Evolutionary conservation across 1,140 invertebrate genomes (phyloP).

Genomic region (Heterodera schachtii): DNA sequence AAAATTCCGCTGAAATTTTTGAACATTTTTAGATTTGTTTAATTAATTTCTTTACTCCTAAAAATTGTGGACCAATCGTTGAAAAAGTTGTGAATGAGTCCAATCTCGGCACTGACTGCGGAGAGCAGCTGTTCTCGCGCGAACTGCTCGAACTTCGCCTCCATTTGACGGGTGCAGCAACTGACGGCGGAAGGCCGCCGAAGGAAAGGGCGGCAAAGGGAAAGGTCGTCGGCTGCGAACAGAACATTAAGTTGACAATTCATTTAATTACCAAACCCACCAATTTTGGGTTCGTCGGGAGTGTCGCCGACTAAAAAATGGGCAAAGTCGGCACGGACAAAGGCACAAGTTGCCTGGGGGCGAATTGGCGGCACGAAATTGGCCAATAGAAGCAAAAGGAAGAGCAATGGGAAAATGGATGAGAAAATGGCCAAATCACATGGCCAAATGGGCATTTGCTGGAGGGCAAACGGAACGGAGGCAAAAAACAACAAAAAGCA

Average conservation of each 20-base stretch:
- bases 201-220: conserved; percentile 1
- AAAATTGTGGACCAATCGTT: conserved; percentile 7
- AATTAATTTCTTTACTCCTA: neutral
- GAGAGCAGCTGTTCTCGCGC: conserved; percentile 5
- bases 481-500: neutral
- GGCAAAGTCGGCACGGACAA: conserved; percentile 11
- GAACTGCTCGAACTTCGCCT: conserved; percentile 13
- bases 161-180: conserved; percentile 20
- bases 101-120: neutral
- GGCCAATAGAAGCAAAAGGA: neutral
- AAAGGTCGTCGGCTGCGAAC: conserved; percentile 2
- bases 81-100: conserved; percentile 14
- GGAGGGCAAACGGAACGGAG: neutral
- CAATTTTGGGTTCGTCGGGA: conserved; percentile 19
- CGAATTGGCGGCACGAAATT: neutral
- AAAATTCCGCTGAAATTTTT: conserved; percentile 9
- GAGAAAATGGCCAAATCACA: neutral
- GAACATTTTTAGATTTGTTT: neutral
- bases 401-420: neutral
- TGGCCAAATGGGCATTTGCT: neutral
- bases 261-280: neutral
- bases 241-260: neutral
- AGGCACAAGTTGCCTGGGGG: conserved; percentile 22
- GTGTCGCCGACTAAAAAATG: conserved; percentile 2
- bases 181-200: neutral